These are phyloP conservation scores for Sylvilagus floridanus DNA, from an alignment of 2,797 vertebrate species.

Conservation along the genomic window DNA sequence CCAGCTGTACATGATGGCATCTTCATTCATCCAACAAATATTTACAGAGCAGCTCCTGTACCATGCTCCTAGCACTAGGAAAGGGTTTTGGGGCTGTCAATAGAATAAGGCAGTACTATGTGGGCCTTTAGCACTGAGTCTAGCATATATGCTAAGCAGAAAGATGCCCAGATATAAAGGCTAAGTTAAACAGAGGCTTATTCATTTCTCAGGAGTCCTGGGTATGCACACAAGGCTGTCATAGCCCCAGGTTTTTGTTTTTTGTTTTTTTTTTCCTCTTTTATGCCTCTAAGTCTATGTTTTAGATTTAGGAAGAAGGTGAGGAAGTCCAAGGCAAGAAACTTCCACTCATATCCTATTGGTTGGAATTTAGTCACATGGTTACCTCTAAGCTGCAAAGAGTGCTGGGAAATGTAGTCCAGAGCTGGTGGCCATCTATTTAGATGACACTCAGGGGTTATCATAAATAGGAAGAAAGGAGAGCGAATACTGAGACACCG, in stretches of 20 bases:
- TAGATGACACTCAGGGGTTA: background rate
- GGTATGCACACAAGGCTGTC: background rate
- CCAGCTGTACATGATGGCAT: constrained; percentile 22
- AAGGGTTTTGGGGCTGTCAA: background rate
- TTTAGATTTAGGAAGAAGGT: background rate
- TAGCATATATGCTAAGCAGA: background rate
- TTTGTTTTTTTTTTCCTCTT: background rate
- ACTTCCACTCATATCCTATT: background rate
- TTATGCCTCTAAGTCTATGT: constrained; percentile 10
- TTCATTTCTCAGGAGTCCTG: background rate
- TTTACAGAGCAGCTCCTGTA: constrained; percentile 42
- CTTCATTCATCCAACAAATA: constrained; percentile 53
- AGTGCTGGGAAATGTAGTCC: constrained; percentile 73
- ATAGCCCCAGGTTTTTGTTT: background rate
- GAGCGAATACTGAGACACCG: background rate
- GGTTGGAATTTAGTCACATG: background rate
- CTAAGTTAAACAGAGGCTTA: constrained; percentile 40
- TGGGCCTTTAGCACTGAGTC: background rate
- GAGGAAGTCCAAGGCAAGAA: constrained; percentile 37
- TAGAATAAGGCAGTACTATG: background rate
- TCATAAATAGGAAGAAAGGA: background rate
- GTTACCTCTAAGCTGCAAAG: background rate
- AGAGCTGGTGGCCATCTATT: background rate
- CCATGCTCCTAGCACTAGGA: background rate
- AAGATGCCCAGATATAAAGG: constrained; percentile 41